Conservation (phyloP, 2,797 vertebrate genomes). For the Nothura maculosa region DNA sequence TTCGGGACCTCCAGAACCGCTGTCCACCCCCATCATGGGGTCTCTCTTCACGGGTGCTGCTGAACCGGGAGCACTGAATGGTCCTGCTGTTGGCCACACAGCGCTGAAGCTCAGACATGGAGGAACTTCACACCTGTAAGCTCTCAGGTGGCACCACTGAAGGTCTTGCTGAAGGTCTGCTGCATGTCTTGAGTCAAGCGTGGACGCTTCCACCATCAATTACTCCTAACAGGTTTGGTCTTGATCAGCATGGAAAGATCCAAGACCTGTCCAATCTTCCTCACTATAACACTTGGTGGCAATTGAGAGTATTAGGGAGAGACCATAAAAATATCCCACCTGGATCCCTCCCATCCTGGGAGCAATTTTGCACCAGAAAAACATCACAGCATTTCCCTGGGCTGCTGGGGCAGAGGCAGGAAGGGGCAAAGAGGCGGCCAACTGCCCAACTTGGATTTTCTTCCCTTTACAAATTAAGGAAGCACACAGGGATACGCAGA, state of each 20-base stretch:
- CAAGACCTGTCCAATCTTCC: background rate
- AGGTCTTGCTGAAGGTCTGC: background rate
- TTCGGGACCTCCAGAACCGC: background rate
- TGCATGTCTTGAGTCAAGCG: background rate
- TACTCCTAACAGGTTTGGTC: background rate
- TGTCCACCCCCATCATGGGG: accelerated
- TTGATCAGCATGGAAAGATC: background rate
- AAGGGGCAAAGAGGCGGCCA: background rate
- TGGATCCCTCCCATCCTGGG: background rate
- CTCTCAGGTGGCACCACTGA: background rate
- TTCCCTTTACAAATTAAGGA: background rate
- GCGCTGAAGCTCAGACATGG: background rate
- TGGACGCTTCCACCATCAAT: background rate
- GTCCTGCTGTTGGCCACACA: background rate
- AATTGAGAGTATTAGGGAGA: background rate
- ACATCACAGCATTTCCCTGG: background rate
- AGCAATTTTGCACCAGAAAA: background rate
- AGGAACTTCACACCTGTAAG: background rate
- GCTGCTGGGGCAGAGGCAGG: background rate
- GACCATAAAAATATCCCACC: background rate
- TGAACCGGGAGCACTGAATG: background rate
- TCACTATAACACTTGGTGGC: background rate
- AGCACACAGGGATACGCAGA: background rate
- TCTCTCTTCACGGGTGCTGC: accelerated
- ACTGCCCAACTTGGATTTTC: background rate